phyloP scores from a whole-genome alignment of 2,797 vertebrate species.

The Distichodus sexfasciatus region DNA sequence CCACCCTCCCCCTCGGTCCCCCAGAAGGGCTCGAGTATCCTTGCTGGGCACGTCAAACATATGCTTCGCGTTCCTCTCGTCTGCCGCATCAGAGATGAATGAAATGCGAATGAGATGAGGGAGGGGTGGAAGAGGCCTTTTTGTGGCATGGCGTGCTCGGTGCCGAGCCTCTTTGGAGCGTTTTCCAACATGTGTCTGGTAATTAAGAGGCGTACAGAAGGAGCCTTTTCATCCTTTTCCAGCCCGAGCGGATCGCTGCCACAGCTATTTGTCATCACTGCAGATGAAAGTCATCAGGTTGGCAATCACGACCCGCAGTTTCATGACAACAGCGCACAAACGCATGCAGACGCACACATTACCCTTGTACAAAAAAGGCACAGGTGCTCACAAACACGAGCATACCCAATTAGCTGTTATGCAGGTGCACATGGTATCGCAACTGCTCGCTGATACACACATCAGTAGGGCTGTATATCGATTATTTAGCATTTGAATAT shows the following conservation, averaged over 20 bases:
- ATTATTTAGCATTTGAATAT: no score
- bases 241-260: slow-evolving; percentile 28
- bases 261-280: slow-evolving; percentile 42
- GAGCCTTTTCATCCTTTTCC: slow-evolving; percentile 48
- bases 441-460: no score
- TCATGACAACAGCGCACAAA: background rate
- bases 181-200: slow-evolving; percentile 53
- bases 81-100: slow-evolving; percentile 48
- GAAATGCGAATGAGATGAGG: no score
- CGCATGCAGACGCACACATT: background rate
- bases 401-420: background rate
- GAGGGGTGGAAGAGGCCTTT: slow-evolving; percentile 27
- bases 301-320: slow-evolving; percentile 34
- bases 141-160: slow-evolving; percentile 35
- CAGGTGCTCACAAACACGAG: background rate
- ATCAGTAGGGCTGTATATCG: no score
- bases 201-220: slow-evolving; percentile 46
- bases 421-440: no score
- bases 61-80: background rate
- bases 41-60: slow-evolving; percentile 38
- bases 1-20: slow-evolving; percentile 6
- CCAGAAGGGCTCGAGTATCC: slow-evolving; percentile 26
- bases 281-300: slow-evolving; percentile 51
- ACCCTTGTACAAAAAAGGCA: background rate
- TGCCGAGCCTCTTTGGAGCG: slow-evolving; percentile 42